These are phyloP conservation scores for Bombus difficillimus DNA, from an alignment of 1,140 invertebrate species.

Conservation along the genomic window DNA sequence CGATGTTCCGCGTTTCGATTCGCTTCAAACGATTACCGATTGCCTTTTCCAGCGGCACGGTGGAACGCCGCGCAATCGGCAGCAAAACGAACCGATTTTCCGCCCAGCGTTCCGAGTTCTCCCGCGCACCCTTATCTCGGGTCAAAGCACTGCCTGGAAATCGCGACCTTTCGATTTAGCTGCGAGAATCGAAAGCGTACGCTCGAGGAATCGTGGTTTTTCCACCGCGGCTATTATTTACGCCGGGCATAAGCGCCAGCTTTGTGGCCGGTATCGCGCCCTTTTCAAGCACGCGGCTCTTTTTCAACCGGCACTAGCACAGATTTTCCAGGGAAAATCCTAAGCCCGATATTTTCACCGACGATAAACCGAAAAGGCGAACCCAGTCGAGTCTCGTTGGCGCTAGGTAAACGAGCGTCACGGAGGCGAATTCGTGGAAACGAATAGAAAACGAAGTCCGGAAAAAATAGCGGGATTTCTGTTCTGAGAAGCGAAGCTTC, in stretches of 20 bases:
- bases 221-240: background rate
- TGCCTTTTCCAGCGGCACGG: background rate
- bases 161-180: slow-evolving; percentile 2
- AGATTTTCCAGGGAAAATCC: background rate
- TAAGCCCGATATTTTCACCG: background rate
- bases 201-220: background rate
- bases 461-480: background rate
- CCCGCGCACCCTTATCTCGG: background rate
- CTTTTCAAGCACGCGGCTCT: too few species aligned
- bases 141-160: background rate
- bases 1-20: slow-evolving; percentile 19
- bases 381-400: background rate
- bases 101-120: background rate
- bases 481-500: background rate
- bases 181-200: background rate
- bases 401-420: background rate
- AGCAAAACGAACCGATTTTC: slow-evolving; percentile 42
- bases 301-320: background rate
- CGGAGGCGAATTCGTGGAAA: background rate
- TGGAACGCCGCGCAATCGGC: background rate
- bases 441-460: too few species aligned
- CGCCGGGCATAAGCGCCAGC: background rate
- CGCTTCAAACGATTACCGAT: slow-evolving; percentile 25
- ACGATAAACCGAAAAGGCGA: slow-evolving; percentile 9
- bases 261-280: background rate